phyloP scores from a whole-genome alignment of 2,113 vertebrate genomes.

The Chaetodon auriga region DNA sequence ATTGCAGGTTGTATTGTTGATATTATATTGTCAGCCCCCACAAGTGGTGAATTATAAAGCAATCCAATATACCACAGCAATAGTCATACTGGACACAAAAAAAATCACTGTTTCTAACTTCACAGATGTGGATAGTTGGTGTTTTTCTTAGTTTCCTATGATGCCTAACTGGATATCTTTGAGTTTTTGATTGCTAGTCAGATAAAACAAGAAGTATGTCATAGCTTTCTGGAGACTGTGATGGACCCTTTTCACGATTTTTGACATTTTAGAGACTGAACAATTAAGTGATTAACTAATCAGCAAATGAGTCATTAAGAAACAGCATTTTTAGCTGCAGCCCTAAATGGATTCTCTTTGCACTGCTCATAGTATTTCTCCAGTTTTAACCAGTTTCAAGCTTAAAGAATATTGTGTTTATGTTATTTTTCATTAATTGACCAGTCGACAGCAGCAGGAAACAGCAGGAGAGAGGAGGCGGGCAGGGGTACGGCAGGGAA shows the following conservation, averaged over 20 bases:
- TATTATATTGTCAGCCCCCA: not conserved
- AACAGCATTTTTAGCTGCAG: too few species aligned
- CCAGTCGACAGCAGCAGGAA: conserved; percentile 20
- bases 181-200: not conserved
- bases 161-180: too few species aligned
- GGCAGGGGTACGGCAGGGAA: not conserved
- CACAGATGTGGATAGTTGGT: not conserved
- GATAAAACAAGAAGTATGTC: not conserved
- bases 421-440: conserved; percentile 5
- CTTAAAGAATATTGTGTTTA: conserved; percentile 15
- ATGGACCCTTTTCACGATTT: not conserved
- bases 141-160: not conserved
- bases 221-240: not conserved
- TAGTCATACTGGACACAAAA: not conserved
- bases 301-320: too few species aligned
- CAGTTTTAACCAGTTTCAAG: not conserved
- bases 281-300: not conserved
- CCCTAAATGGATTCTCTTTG: too few species aligned
- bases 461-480: conserved; percentile 7
- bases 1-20: not conserved
- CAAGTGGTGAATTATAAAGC: not conserved
- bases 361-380: not conserved
- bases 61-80: not conserved
- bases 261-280: not conserved
- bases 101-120: not conserved